Conservation (phyloP, 2,797 vertebrate species). For the Chelon labrosus region DNA sequence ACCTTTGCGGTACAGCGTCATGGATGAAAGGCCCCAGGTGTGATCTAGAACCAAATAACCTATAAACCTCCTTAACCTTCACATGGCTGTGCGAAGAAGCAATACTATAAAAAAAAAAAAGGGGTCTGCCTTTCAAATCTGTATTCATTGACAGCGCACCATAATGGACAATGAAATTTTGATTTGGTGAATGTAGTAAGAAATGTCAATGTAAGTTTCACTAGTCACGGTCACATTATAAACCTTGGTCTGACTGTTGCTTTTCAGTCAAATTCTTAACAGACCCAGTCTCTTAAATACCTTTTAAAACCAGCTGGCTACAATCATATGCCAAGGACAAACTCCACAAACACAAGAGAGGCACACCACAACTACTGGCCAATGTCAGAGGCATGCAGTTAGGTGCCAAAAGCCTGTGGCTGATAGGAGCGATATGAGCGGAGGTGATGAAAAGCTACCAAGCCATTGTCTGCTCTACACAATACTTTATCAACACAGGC, state of each 20-base stretch:
- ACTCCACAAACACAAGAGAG: slow-evolving; percentile 43
- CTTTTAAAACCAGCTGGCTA: slow-evolving; percentile 74
- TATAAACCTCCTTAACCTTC: slow-evolving; percentile 70
- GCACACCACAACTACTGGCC: slow-evolving; percentile 64
- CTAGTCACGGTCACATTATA: slow-evolving; percentile 22
- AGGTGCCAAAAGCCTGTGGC: slow-evolving; percentile 64
- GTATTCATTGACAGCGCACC: slow-evolving; percentile 18
- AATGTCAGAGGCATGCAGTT: slow-evolving; percentile 72
- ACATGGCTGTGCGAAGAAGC: slow-evolving; percentile 35
- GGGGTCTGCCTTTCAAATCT: slow-evolving; percentile 34
- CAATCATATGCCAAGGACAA: slow-evolving; percentile 88
- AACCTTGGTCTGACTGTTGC: background rate
- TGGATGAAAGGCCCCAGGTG: slow-evolving; percentile 66
- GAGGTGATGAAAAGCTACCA: slow-evolving; percentile 66
- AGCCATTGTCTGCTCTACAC: slow-evolving; percentile 56
- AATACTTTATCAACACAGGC: slow-evolving; percentile 63
- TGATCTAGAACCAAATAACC: slow-evolving; percentile 66
- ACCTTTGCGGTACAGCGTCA: slow-evolving; percentile 30
- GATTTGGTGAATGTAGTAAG: slow-evolving; percentile 40
- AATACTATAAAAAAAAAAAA: slow-evolving; percentile 9
- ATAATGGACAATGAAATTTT: slow-evolving; percentile 40
- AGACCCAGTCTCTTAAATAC: slow-evolving; percentile 27
- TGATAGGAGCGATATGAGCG: slow-evolving; percentile 72
- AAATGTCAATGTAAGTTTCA: slow-evolving; percentile 35
- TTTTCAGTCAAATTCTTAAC: slow-evolving; percentile 33